phyloP scores from a whole-genome alignment of 2,888 invertebrate species.

The Eremobia ochroleuca region DNA sequence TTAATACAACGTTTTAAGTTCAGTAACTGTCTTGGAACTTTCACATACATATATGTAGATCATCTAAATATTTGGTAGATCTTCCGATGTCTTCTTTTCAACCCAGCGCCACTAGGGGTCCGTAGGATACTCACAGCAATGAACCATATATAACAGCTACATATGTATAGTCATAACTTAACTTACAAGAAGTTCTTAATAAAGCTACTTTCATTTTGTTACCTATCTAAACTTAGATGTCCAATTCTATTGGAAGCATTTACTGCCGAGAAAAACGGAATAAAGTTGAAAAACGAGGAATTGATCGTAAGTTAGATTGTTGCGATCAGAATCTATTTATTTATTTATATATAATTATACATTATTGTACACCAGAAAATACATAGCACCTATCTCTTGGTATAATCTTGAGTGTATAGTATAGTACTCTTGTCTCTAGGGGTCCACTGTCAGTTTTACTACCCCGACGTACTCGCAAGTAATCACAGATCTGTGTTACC shows the following conservation, averaged over 20 bases:
- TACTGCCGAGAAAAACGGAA: background rate
- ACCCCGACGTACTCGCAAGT: constrained; percentile 8
- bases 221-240: background rate
- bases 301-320: constrained; percentile 9
- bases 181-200: background rate
- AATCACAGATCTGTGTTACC: constrained; percentile 40
- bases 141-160: background rate
- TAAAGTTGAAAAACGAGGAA: background rate
- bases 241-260: background rate
- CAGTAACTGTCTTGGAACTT: background rate
- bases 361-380: no score
- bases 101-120: background rate
- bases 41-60: background rate
- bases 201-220: background rate
- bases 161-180: background rate
- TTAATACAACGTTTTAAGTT: background rate
- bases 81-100: background rate
- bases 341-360: no score
- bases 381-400: constrained; percentile 13
- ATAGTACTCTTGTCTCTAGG: background rate
- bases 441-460: constrained; percentile 16
- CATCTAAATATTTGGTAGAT: background rate
- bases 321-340: no score
- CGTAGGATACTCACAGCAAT: background rate
- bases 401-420: constrained; percentile 1